phyloP scores from a whole-genome alignment of 2,113 vertebrate genomes.

The Neofelis nebulosa region DNA sequence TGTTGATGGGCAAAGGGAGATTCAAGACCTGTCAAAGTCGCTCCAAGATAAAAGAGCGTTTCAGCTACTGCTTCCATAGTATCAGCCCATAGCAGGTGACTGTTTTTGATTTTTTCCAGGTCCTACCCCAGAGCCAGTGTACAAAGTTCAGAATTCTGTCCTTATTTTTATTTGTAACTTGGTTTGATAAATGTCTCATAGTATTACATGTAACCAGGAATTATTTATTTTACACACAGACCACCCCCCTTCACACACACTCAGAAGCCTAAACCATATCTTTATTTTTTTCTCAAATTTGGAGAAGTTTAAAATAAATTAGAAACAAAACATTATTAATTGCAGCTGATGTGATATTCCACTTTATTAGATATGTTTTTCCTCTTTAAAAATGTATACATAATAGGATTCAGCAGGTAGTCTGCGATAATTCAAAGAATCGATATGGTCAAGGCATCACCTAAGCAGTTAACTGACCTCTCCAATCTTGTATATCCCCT shows the following conservation, averaged over 20 bases:
- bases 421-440: neutral
- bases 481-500: neutral
- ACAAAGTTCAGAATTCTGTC: constrained; percentile 1
- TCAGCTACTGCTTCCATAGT: neutral
- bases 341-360: neutral
- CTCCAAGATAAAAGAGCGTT: constrained; percentile 28
- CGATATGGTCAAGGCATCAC: neutral
- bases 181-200: constrained; percentile 35
- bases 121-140: neutral
- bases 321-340: neutral
- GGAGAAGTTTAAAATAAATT: neutral
- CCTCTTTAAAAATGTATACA: neutral
- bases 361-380: neutral
- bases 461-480: neutral
- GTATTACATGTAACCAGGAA: constrained; percentile 19
- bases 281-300: constrained; percentile 2
- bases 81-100: neutral
- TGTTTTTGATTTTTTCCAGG: constrained; percentile 31
- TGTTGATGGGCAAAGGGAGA: neutral
- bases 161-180: constrained; percentile 44
- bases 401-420: neutral
- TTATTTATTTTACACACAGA: neutral
- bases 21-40: constrained; percentile 13
- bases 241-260: neutral
- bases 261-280: neutral